phyloP scores from a whole-genome alignment of 2,797 vertebrate species.

The Galagoides demidoff region DNA sequence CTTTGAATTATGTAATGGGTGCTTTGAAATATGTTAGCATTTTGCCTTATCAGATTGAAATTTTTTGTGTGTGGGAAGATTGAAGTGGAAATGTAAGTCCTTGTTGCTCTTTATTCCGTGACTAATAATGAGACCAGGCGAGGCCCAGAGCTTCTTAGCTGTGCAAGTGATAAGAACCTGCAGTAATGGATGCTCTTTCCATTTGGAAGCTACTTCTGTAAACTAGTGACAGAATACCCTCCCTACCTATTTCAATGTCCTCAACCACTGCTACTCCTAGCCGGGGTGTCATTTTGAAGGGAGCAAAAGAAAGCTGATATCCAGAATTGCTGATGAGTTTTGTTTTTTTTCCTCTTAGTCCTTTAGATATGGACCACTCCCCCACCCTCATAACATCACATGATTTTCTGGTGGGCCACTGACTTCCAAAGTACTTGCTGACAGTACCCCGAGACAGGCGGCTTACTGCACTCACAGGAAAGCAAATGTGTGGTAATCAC shows the following conservation, averaged over 20 bases:
- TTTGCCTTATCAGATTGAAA: slow-evolving; percentile 65
- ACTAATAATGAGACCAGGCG: background rate
- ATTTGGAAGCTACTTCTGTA: rapidly evolving
- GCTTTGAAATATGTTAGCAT: slow-evolving; percentile 50
- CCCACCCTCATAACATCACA: rapidly evolving
- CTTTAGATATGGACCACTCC: rapidly evolving
- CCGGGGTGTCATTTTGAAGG: background rate
- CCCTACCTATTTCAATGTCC: background rate
- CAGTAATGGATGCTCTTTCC: background rate
- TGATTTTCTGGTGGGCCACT: background rate
- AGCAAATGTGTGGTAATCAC: rapidly evolving
- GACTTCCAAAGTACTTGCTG: background rate
- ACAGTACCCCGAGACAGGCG: background rate
- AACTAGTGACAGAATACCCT: background rate
- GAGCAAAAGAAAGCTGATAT: background rate
- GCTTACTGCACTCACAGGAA: background rate
- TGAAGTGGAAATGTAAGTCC: slow-evolving; percentile 38
- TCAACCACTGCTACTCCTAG: background rate
- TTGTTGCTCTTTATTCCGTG: background rate
- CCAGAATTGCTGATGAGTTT: background rate
- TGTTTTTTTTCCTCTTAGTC: too few species aligned
- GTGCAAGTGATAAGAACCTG: background rate
- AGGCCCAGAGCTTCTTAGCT: background rate
- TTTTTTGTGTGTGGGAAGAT: slow-evolving; percentile 7
- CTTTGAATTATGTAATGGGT: slow-evolving; percentile 67